A percentile compares a stretch with the other conserved stretches of the same genome.
Evolutionary conservation across 1,140 invertebrate genomes (phyloP).

Genomic region (Pinna nobilis): DNA sequence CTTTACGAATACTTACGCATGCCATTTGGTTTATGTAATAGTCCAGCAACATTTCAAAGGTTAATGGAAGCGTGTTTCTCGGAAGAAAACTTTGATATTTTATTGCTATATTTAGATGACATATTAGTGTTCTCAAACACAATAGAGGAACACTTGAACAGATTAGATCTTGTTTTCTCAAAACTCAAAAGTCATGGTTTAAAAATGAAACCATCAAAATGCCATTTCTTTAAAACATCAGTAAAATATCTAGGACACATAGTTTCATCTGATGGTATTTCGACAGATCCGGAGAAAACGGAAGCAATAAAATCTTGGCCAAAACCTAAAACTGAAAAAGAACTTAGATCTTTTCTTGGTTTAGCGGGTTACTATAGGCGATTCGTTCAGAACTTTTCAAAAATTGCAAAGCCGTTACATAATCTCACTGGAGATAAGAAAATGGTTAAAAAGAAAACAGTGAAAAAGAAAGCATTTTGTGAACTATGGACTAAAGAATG

Average conservation of each 20-base stretch:
- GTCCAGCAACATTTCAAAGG: slow-evolving; percentile 49
- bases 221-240: slow-evolving; percentile 9
- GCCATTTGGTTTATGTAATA: too few species aligned
- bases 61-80: not conserved
- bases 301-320: slow-evolving; percentile 18
- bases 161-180: slow-evolving; percentile 13
- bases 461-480: slow-evolving; percentile 3
- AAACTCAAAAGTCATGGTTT: slow-evolving; percentile 6
- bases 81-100: slow-evolving; percentile 3
- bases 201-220: slow-evolving; percentile 9
- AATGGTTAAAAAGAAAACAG: slow-evolving; percentile 4
- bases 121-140: slow-evolving; percentile 20
- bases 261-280: slow-evolving; percentile 44
- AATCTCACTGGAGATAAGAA: not conserved
- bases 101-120: slow-evolving; percentile 51
- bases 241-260: slow-evolving; percentile 23
- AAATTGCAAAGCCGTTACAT: slow-evolving; percentile 22
- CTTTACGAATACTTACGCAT: slow-evolving; percentile 41
- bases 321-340: slow-evolving; percentile 9
- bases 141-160: slow-evolving; percentile 2
- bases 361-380: slow-evolving; percentile 23
- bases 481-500: slow-evolving; percentile 23
- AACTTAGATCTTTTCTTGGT: slow-evolving; percentile 23
- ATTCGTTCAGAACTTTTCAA: slow-evolving; percentile 8
- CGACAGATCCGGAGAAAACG: slow-evolving; percentile 43